These are phyloP conservation scores for Heliconius eleuchia DNA, from an alignment of 1,140 invertebrate genomes.

Conservation along the genomic window DNA sequence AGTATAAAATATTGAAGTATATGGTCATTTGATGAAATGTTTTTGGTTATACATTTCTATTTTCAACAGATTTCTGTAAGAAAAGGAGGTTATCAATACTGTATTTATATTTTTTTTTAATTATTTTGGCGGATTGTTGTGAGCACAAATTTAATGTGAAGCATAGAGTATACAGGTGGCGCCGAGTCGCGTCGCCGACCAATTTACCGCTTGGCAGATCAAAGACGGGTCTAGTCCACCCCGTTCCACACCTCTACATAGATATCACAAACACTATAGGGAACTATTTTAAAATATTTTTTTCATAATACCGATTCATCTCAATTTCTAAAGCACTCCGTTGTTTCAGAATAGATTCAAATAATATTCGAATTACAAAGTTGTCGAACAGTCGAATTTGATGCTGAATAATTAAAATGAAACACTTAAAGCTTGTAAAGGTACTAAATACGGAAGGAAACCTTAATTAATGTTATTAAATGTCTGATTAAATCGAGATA, in stretches of 20 bases:
- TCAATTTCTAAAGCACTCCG: neutral
- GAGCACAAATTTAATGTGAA: slow-evolving; percentile 34
- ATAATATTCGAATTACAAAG: slow-evolving; percentile 2
- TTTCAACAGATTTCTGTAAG: neutral
- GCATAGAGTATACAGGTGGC: slow-evolving; percentile 53
- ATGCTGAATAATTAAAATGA: neutral
- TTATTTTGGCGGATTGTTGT: slow-evolving; percentile 12
- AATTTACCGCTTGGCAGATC: slow-evolving; percentile 67
- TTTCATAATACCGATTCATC: neutral
- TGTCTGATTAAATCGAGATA: slow-evolving; percentile 3
- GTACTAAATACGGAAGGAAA: slow-evolving; percentile 1
- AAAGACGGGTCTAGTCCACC: slow-evolving; percentile 56
- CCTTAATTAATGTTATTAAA: neutral
- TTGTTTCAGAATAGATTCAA: neutral
- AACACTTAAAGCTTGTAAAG: neutral
- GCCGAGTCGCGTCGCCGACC: slow-evolving; percentile 49
- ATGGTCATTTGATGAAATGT: no score
- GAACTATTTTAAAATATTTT: slow-evolving; percentile 9
- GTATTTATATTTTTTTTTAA: neutral
- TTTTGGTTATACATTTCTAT: neutral
- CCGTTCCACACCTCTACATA: slow-evolving; percentile 36
- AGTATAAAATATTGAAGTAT: no score
- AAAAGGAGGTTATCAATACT: no score
- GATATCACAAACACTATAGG: slow-evolving; percentile 21
- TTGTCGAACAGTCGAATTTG: neutral